Conservation (phyloP, 2,888 invertebrate species). For the Margaritifera margaritifera region DNA sequence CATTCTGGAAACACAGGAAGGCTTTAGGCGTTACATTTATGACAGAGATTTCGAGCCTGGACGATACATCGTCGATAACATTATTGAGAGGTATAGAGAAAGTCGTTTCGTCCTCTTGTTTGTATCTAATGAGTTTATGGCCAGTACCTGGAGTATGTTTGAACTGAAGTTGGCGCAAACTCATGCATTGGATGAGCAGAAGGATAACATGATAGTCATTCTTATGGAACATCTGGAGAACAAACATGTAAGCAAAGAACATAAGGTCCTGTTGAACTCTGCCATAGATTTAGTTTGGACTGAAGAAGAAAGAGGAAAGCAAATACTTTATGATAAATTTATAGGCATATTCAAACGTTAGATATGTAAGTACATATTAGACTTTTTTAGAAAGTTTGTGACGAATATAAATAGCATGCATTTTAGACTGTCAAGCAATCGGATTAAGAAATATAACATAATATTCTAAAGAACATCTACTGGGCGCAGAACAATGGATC, state of each 20-base stretch:
- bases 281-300: not conserved
- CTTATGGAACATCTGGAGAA: not conserved
- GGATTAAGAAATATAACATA: too few relatives aligned
- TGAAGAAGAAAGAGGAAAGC: too few relatives aligned
- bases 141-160: conserved; percentile 83
- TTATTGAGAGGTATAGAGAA: conserved; percentile 81
- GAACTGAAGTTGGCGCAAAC: conserved; percentile 83
- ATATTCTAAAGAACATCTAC: too few relatives aligned
- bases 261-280: conserved; percentile 1
- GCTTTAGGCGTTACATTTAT: conserved; percentile 77
- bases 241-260: conserved; percentile 1
- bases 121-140: conserved; percentile 79
- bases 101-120: conserved; percentile 80
- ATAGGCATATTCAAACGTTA: too few relatives aligned
- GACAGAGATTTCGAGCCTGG: conserved; percentile 83
- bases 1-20: conserved; percentile 77
- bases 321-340: too few relatives aligned
- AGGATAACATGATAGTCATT: conserved; percentile 74
- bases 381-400: too few relatives aligned
- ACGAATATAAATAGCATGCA: too few relatives aligned
- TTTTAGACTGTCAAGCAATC: too few relatives aligned
- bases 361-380: too few relatives aligned
- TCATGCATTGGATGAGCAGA: conserved; percentile 52
- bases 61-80: conserved; percentile 81
- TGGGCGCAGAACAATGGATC: too few relatives aligned